phyloP scores from a whole-genome alignment of 2,113 vertebrate genomes.

The Uria aalge region DNA sequence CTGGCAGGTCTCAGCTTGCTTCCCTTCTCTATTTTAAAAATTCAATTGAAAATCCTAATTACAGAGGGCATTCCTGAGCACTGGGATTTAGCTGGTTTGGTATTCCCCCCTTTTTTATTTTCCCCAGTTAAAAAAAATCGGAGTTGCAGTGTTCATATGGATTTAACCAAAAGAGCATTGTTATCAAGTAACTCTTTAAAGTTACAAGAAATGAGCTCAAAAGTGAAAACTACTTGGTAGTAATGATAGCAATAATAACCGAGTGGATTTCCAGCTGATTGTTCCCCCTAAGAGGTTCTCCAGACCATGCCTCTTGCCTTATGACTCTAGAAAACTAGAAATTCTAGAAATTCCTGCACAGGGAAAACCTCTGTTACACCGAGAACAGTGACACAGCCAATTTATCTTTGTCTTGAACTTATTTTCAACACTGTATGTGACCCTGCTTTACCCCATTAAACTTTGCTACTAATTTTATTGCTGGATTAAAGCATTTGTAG shows the following conservation, averaged over 20 bases:
- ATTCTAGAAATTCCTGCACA: too few species aligned
- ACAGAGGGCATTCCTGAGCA: rapidly evolving
- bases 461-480: background rate
- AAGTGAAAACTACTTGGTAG: background rate
- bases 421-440: background rate
- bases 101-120: too few species aligned
- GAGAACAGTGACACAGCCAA: background rate
- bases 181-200: background rate
- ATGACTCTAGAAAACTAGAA: background rate
- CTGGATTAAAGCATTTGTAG: background rate
- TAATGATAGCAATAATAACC: background rate
- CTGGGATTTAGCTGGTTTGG: background rate
- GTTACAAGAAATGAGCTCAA: background rate
- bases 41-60: background rate
- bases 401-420: background rate
- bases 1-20: background rate
- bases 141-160: background rate
- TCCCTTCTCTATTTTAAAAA: background rate
- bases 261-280: background rate
- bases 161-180: background rate
- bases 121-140: background rate
- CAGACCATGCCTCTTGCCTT: background rate
- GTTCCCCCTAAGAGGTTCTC: background rate
- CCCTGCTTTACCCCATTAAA: background rate
- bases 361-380: background rate